Conservation (phyloP, 2,888 invertebrate species). For the Archips xylosteana region DNA sequence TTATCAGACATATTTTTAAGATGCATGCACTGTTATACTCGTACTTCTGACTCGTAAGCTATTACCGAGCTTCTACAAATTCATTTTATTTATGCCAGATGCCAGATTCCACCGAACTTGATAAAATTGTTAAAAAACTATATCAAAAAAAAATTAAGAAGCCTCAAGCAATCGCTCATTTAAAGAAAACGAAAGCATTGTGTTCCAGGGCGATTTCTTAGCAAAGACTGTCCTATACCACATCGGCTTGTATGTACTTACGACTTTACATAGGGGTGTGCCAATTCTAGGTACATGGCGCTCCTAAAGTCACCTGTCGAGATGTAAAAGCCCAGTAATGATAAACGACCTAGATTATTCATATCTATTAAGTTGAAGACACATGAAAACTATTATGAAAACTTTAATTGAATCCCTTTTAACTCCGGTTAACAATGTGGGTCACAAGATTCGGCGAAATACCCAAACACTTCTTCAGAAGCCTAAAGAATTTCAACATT, state of each 20-base stretch:
- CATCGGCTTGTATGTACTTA: not conserved
- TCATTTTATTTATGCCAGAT: too few relatives aligned
- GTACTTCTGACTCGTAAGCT: too few relatives aligned
- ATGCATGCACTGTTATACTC: not conserved
- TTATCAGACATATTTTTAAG: not conserved
- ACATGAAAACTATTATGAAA: not conserved
- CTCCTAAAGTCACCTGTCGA: not conserved
- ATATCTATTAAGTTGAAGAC: not conserved
- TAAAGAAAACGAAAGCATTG: too few relatives aligned
- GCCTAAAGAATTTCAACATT: conserved; percentile 65
- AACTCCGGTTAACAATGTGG: not conserved
- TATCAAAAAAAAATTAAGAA: too few relatives aligned
- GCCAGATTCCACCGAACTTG: too few relatives aligned
- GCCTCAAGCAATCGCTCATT: too few relatives aligned
- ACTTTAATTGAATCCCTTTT: not conserved
- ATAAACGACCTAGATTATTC: not conserved
- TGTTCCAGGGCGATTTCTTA: not conserved
- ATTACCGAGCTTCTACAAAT: too few relatives aligned
- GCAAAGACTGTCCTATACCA: not conserved
- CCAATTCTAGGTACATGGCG: not conserved
- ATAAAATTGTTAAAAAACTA: too few relatives aligned
- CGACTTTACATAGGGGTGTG: not conserved
- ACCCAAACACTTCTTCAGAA: conserved; percentile 53
- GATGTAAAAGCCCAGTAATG: not conserved
- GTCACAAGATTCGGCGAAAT: not conserved